Percentiles rank a stretch among this genome's conserved stretches.
Conservation (phyloP, 2,113 vertebrate species). For the Coryphaenoides rupestris region DNA sequence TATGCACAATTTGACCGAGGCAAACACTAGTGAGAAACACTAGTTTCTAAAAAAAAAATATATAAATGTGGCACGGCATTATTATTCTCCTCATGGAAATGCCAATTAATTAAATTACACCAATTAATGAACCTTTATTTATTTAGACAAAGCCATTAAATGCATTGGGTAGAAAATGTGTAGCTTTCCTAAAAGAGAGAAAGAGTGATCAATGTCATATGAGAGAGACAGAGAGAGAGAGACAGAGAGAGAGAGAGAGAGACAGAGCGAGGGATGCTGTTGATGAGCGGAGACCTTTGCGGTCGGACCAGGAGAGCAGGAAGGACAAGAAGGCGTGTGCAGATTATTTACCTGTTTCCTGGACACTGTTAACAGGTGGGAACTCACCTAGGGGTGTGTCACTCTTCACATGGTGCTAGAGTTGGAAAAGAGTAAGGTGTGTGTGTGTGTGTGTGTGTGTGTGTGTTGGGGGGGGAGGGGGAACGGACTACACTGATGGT, state of each 20-base stretch:
- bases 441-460: too few relatives aligned
- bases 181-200: too few relatives aligned
- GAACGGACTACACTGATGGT: too few relatives aligned
- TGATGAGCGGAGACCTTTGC: too few relatives aligned
- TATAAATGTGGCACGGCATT: background rate
- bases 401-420: slow-evolving; percentile 23
- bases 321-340: slow-evolving; percentile 1
- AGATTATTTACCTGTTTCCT: slow-evolving; percentile 57
- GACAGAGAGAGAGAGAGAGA: background rate
- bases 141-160: background rate
- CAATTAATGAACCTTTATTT: background rate
- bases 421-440: background rate
- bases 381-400: slow-evolving; percentile 54
- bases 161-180: background rate
- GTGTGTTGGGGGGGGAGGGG: background rate
- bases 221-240: background rate
- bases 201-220: too few relatives aligned
- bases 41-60: background rate
- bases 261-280: too few relatives aligned
- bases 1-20: slow-evolving; percentile 30
- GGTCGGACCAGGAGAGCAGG: background rate
- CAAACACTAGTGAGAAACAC: slow-evolving; percentile 17
- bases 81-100: background rate
- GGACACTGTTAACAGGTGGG: slow-evolving; percentile 36
- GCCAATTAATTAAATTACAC: too few relatives aligned